phyloP scores from a whole-genome alignment of 2,888 invertebrate species.

The Megastigmus dorsalis region DNA sequence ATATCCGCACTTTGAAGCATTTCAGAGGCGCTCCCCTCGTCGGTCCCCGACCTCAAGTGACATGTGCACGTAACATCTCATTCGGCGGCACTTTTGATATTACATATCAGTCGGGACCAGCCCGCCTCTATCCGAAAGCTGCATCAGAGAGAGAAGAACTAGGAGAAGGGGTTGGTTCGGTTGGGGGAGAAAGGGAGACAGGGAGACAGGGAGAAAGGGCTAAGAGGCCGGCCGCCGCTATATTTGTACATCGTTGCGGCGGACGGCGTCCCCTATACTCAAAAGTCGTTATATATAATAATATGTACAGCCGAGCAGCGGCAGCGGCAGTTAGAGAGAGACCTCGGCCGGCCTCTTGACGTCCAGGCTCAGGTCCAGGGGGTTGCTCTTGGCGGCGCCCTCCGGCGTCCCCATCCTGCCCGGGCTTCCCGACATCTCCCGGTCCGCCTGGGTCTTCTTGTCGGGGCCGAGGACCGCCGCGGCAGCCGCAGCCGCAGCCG shows the following conservation, averaged over 20 bases:
- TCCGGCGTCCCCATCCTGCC: too few species aligned
- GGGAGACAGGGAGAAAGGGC: not conserved
- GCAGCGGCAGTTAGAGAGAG: conserved; percentile 31
- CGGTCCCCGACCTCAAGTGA: conserved; percentile 22
- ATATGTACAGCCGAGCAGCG: too few species aligned
- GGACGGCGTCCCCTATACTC: too few species aligned
- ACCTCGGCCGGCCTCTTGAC: conserved; percentile 64
- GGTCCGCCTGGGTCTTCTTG: too few species aligned
- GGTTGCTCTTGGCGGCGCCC: conserved; percentile 67
- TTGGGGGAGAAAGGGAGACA: not conserved
- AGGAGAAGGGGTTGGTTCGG: not conserved
- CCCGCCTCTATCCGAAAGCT: conserved; percentile 44
- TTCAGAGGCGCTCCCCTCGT: conserved; percentile 8
- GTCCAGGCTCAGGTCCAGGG: conserved; percentile 69
- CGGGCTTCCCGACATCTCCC: too few species aligned
- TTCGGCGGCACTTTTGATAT: conserved; percentile 26
- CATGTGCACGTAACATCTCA: conserved; percentile 17
- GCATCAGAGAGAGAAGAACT: not conserved
- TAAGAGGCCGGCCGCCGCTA: too few species aligned
- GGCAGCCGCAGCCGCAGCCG: too few species aligned
- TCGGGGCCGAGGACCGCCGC: too few species aligned
- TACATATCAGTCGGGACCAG: conserved; percentile 49
- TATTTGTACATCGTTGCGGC: too few species aligned
- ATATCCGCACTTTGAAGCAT: not conserved
- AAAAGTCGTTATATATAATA: too few species aligned